Evolutionary conservation across 1,140 invertebrate species (phyloP), one percentile per base, ranked within the genome.

Genomic region (Calycopis cecrops): DNA sequence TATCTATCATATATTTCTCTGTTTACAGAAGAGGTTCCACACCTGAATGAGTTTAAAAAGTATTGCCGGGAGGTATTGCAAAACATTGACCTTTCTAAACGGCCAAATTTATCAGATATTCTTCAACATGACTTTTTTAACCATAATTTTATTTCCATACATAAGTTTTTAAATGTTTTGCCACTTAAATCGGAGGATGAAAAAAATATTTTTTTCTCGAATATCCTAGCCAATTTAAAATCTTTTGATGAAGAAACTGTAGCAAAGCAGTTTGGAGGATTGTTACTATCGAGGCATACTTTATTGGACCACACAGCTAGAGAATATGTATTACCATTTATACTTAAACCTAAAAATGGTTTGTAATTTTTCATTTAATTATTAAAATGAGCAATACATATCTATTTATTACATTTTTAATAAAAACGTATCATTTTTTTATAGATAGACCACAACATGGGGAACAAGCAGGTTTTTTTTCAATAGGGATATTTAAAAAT

Each of bases 91-190:
- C 84, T 91, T 18, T 76, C 85, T 40, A 71, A 89, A 55, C 88
- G 93, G 50, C 91, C 92, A 11, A 89, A 88, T 47, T 82, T 95
- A 42, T 88, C 89, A 11, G 86, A 89, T 16, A 73, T 95, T 12
- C 78, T 94, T 1, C 80, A 92, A 67, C 92, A 96, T 81, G 88
- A 90, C 14, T 95, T 94, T 76, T 95, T 95, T 60, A 93, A 92
- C 63, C 93, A 96, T 77, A 92, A 95, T 68, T 96, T 97, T 76
- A 92, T 97, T 59, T 86, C 90, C 14, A 94, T 96, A 67, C 91
- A 95, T 78, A 92, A 91, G 57, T 96, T 96, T 85, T 82, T 97
- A 0, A 91, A 92, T 63, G 93, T 95, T 72, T 85, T 97, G 51
- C 93, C 95, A 4, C 65, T 96, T 9, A 96, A 96, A 80, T 90